Conservation (phyloP, 2,888 invertebrate genomes). For the Pachliopta kotzebuea region DNA sequence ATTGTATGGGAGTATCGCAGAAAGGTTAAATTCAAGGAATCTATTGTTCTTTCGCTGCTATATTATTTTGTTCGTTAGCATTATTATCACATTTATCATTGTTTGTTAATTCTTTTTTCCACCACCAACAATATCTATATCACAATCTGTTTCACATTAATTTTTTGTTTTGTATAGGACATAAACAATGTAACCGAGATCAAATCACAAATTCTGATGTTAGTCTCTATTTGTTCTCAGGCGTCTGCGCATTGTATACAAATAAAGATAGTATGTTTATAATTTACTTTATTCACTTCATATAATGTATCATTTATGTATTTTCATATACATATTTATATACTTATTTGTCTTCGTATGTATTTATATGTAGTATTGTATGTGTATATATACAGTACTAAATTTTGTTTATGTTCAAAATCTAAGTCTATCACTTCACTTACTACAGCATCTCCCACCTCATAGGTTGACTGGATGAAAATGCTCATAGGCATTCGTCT, state of each 20-base stretch:
- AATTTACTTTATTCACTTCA: too few species aligned
- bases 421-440: too few species aligned
- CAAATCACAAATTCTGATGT: neutral
- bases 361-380: too few species aligned
- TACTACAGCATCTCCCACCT: too few species aligned
- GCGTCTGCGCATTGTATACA: neutral
- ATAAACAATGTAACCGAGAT: neutral
- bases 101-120: constrained; percentile 11
- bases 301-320: too few species aligned
- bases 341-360: too few species aligned
- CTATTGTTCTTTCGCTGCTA: constrained; percentile 27
- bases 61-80: constrained; percentile 5
- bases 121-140: constrained; percentile 3
- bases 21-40: constrained; percentile 38
- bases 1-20: constrained; percentile 34
- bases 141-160: constrained; percentile 5
- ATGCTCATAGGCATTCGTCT: too few species aligned
- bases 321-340: too few species aligned
- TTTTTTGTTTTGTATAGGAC: constrained; percentile 5
- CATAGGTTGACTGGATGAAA: too few species aligned
- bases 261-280: too few species aligned
- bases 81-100: constrained; percentile 11
- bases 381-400: too few species aligned
- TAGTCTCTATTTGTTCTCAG: neutral
- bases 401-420: too few species aligned